phyloP scores from a whole-genome alignment of 2,113 vertebrate species.

The Anoura caudifer region DNA sequence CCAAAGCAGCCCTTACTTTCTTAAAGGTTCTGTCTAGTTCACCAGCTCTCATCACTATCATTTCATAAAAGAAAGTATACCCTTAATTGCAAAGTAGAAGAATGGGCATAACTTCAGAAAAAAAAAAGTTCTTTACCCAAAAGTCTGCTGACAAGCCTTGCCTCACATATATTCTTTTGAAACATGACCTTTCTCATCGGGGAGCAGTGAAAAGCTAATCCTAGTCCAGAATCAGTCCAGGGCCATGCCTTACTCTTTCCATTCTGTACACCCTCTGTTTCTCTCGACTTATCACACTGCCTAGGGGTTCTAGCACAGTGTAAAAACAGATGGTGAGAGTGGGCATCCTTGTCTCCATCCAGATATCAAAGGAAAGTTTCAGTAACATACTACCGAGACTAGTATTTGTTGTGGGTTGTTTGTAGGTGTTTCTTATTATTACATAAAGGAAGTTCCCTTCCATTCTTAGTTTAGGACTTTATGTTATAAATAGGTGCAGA shows the following conservation, averaged over 20 bases:
- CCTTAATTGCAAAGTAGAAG: not conserved
- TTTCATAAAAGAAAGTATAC: constrained; percentile 24
- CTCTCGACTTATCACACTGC: not conserved
- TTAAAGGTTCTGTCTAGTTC: not conserved
- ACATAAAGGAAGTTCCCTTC: not conserved
- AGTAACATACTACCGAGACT: not conserved
- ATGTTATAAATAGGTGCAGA: not conserved
- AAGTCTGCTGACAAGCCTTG: not conserved
- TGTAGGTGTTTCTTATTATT: not conserved
- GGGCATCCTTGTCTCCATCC: not conserved
- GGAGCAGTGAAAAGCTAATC: not conserved
- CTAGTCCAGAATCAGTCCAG: not conserved
- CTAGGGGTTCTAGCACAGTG: not conserved
- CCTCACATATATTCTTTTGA: not conserved
- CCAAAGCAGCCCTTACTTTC: not conserved
- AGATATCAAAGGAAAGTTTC: not conserved
- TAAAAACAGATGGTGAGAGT: not conserved
- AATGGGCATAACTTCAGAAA: not conserved
- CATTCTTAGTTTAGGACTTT: not conserved
- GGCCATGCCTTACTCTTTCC: not conserved
- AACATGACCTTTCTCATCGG: not conserved
- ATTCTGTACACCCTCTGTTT: not conserved
- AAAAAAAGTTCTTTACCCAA: not conserved
- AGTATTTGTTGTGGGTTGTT: not conserved
- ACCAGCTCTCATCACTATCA: not conserved